A percentile compares a stretch with the other conserved stretches of the same genome.
Conservation (phyloP, 2,797 vertebrate species). For the Perodicticus potto region DNA sequence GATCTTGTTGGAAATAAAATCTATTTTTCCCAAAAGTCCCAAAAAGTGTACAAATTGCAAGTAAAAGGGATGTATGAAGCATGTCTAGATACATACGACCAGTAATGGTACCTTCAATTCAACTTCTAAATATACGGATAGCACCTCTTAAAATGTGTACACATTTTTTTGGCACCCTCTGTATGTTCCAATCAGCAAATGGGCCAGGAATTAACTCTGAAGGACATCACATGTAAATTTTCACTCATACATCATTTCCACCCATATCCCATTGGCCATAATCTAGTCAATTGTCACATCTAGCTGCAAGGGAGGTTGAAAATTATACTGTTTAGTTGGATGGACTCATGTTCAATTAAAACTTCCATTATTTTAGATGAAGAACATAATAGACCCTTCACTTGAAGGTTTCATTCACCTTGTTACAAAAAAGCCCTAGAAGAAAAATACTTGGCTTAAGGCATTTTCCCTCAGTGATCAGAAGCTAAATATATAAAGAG, state of each 20-base stretch:
- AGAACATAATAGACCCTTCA: background rate
- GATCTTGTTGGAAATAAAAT: too few relatives aligned
- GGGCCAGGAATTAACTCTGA: background rate
- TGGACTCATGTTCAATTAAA: background rate
- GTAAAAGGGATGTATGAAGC: too few relatives aligned
- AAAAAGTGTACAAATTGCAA: too few relatives aligned
- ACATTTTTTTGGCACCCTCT: too few relatives aligned
- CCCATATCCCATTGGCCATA: background rate
- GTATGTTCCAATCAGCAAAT: background rate
- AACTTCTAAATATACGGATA: too few relatives aligned
- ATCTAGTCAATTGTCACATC: background rate
- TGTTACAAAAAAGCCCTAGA: background rate
- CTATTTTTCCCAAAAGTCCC: too few relatives aligned
- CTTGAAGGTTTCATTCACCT: constrained; percentile 1
- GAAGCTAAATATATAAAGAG: constrained; percentile 14
- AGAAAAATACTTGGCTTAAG: constrained; percentile 22
- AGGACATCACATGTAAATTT: background rate
- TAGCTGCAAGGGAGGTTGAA: background rate
- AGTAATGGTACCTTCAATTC: too few relatives aligned
- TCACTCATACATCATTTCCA: background rate
- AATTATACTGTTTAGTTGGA: background rate
- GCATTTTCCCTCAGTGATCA: background rate
- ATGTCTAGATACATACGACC: too few relatives aligned
- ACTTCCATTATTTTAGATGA: background rate
- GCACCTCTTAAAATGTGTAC: too few relatives aligned